phyloP scores from a whole-genome alignment of 2,113 vertebrate species.

The Pelobates fuscus region DNA sequence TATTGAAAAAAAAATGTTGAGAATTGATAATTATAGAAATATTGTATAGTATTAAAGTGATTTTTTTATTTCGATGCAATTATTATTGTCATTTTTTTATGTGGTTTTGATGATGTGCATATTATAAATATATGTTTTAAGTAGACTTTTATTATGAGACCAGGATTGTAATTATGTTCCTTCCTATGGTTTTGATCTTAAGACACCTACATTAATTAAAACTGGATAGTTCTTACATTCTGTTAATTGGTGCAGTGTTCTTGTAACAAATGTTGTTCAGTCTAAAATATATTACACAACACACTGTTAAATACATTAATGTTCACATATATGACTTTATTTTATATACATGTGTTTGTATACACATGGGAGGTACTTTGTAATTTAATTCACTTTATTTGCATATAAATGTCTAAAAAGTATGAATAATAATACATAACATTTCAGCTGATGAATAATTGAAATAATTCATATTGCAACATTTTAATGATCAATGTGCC shows the following conservation, averaged over 20 bases:
- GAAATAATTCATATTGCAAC: too few relatives aligned
- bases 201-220: constrained; percentile 25
- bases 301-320: neutral
- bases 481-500: too few relatives aligned
- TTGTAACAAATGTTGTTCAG: neutral
- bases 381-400: too few relatives aligned
- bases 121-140: constrained; percentile 3
- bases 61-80: neutral
- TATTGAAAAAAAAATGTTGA: neutral
- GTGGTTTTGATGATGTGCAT: neutral
- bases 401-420: too few relatives aligned
- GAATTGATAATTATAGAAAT: neutral
- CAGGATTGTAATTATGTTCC: neutral
- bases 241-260: neutral
- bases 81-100: neutral
- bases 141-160: constrained; percentile 8
- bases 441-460: too few relatives aligned
- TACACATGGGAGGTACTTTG: too few relatives aligned
- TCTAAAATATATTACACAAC: neutral
- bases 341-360: too few relatives aligned
- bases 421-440: too few relatives aligned
- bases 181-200: neutral
- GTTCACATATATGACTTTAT: too few relatives aligned
- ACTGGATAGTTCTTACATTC: neutral
- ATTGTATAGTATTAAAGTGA: neutral